Evolutionary conservation across 2,113 vertebrate species (phyloP).

Genomic region (Catharus fuscescens): DNA sequence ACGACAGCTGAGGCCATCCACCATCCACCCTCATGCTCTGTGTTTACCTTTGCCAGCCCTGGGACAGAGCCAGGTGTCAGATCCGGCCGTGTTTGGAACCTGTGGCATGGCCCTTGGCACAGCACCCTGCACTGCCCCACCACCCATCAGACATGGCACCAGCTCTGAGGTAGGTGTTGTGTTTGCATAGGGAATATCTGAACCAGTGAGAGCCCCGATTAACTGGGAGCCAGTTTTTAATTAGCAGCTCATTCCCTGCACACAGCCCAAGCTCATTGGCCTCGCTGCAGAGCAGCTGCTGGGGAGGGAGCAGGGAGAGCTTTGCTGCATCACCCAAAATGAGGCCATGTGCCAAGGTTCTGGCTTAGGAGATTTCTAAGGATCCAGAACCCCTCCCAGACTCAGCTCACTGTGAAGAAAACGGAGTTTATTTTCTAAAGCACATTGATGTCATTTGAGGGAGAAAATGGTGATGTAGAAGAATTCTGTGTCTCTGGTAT

Average conservation of each 20-base stretch:
- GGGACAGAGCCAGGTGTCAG: background rate
- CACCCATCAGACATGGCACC: rapidly evolving
- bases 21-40: rapidly evolving
- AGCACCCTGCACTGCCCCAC: rapidly evolving
- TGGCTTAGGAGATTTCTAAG: background rate
- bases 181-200: background rate
- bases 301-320: background rate
- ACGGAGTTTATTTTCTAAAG: background rate
- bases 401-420: background rate
- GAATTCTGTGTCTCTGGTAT: background rate
- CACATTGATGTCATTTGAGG: rapidly evolving
- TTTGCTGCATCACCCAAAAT: background rate
- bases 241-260: background rate
- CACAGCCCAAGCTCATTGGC: rapidly evolving
- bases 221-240: rapidly evolving
- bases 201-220: background rate
- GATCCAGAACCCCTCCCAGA: background rate
- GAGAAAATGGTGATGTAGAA: rapidly evolving
- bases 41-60: background rate
- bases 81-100: background rate
- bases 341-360: background rate
- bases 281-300: background rate
- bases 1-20: background rate
- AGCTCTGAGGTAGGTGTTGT: constrained; percentile 36
- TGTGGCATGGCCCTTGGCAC: rapidly evolving